Evolutionary conservation across 53 echinoderm and acorn worm species (phyloP).

Genomic region (Holothuria scabra): DNA sequence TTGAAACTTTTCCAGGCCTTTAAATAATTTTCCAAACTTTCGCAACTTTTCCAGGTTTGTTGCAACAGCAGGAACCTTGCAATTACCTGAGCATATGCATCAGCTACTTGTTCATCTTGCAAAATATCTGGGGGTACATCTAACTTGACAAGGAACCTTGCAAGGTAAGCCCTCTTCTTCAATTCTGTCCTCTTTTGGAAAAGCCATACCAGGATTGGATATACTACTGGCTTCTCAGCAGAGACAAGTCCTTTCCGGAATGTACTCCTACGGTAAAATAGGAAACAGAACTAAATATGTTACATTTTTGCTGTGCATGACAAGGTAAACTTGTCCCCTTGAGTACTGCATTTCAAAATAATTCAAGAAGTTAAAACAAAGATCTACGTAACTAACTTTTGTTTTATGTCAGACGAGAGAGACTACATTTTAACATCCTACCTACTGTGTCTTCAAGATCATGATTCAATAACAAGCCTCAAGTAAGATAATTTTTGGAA

Average conservation of each 20-base stretch:
- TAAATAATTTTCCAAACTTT: neutral
- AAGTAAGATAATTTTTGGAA: too few relatives aligned
- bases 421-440: too few relatives aligned
- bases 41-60: neutral
- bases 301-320: neutral
- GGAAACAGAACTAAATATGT: neutral
- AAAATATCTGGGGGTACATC: slow-evolving; percentile 84
- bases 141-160: slow-evolving; percentile 86
- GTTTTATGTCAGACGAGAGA: too few relatives aligned
- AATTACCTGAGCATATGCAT: slow-evolving; percentile 77
- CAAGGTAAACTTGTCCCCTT: too few relatives aligned
- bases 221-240: slow-evolving; percentile 88
- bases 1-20: too few relatives aligned
- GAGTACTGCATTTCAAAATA: too few relatives aligned
- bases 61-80: too few relatives aligned
- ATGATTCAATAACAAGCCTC: too few relatives aligned
- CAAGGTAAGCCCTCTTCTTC: slow-evolving; percentile 95
- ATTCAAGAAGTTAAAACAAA: too few relatives aligned
- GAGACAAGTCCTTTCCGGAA: slow-evolving; percentile 91
- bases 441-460: too few relatives aligned
- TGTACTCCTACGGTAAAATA: slow-evolving; percentile 65
- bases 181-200: slow-evolving; percentile 94
- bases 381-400: too few relatives aligned
- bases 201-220: slow-evolving; percentile 92
- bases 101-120: slow-evolving; percentile 73